Evolutionary conservation across 2,113 vertebrate species (phyloP).

Genomic region (Merops nubicus): DNA sequence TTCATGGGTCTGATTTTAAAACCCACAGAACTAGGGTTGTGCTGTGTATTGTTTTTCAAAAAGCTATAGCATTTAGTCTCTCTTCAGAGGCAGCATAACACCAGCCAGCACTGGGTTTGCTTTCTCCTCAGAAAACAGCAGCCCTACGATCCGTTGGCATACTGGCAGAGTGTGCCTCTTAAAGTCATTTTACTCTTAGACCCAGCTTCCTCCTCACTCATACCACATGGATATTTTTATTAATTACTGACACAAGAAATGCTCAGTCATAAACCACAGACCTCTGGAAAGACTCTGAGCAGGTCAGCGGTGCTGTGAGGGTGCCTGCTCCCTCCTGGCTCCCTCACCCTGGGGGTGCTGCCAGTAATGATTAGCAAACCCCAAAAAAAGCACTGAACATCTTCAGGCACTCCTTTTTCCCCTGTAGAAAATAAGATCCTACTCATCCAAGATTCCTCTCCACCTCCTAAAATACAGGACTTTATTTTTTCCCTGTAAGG

Average conservation of each 20-base stretch:
- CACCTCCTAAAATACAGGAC: not conserved
- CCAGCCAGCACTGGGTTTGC: not conserved
- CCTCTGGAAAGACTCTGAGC: not conserved
- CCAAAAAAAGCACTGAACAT: not conserved
- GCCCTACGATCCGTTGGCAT: not conserved
- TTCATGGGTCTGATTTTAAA: not conserved
- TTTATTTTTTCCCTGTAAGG: not conserved
- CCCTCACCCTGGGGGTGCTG: slow-evolving; percentile 2
- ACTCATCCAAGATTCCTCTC: not conserved
- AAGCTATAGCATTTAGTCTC: not conserved
- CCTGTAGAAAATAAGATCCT: not conserved
- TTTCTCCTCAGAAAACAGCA: not conserved
- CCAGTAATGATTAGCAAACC: not conserved
- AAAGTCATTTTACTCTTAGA: not conserved
- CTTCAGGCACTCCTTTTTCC: not conserved
- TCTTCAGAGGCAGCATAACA: not conserved
- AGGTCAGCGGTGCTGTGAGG: accelerated
- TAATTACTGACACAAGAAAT: slow-evolving; percentile 59
- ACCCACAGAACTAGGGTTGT: not conserved
- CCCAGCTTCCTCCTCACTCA: slow-evolving; percentile 9
- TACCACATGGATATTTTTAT: slow-evolving; percentile 45
- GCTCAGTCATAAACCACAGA: not conserved
- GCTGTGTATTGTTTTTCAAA: not conserved
- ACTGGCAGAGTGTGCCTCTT: not conserved
- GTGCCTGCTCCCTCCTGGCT: not conserved